Evolutionary conservation across 2,888 invertebrate species (phyloP), one percentile per base, ranked within the genome.

Genomic region (Margaritifera margaritifera): DNA sequence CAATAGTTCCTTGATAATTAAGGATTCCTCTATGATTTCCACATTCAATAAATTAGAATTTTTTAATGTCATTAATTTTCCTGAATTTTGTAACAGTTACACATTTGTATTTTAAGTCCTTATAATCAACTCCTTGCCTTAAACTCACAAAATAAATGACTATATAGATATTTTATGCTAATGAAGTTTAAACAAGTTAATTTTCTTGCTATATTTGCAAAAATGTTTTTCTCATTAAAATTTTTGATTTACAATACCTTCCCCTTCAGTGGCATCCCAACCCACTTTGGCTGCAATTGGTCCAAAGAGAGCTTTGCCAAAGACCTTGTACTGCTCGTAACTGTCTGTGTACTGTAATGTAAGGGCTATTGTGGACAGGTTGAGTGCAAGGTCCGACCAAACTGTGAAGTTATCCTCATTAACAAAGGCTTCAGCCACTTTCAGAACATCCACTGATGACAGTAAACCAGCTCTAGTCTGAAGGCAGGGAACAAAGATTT

Each of bases 391-490:
- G 74, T 89, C 89, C 11, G 94, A 94, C 98, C 98, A 98, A 0
- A 98, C 98, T 0, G 97, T 96, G 91, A 94, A 98, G 90, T 97
- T 95, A 54, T 93, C 94, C 89, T 98, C 97, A 80, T 94, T 93
- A 75, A 93, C 92, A 88, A 94, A 97, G 0, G 96, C 95, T 82
- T 94, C 93, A 86, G 96, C 93, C n/a, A 98, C 92, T 86, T 94
- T 93, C 65, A 98, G 91, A 1, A 95, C 94, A 87, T 95, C 90
- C 0, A 94, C 94, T 19, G 96, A 95, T 70, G 94, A 93, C 5
- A 94, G 93, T 78, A 94, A 93, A 0, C 97, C 97, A 5, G 97
- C 95, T 64, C 91, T 95, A 22, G 86, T 88, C 89, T 89, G 71
- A 15, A 73, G 71, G 31, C n/a, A 62, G 52, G 11, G 25, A 50